Evolutionary conservation across 2,888 invertebrate genomes (phyloP), one percentile per base, ranked within the genome.

Genomic region (Pachliopta kotzebuea): DNA sequence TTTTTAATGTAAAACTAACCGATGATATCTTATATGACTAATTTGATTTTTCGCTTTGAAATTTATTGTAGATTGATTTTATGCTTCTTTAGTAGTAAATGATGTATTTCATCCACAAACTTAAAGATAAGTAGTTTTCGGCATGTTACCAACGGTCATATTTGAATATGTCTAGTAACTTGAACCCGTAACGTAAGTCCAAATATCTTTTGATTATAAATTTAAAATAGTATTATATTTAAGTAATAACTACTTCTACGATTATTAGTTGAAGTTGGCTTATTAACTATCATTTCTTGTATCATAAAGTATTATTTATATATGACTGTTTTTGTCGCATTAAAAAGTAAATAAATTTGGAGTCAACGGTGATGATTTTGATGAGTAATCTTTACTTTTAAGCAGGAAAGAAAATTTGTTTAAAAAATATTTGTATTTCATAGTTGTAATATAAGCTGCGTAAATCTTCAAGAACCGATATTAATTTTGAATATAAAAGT

Each of bases 61-160:
- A 37, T 9, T 37, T 37, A 37, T 20, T 49, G 49, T 49, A 49
- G 4, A 49, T 1, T 20, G 14, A n/a, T n/a, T 80, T 83, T 78
- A 77, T 83, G 81, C 81, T 85, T 82, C 81, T 86, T 88, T 84
- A 87, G 86, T 86, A 84, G 84, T 85, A 88, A 90, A 90, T 89
- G 88, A 88, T 89, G 83, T 80, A 85, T 78, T 81, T 84, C 89
- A 86, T 90, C 89, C 86, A 89, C 89, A 77, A 74, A 72, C 73
- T 78, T 76, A 79, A 79, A 80, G 78, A 82, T 80, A 84, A 86
- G 88, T 88, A 88, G 88, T 88, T 86, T 86, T 77, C 62, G 71
- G 79, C 81, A 83, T 79, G 83, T 84, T 88, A 87, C 26, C 26
- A 26, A 87, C 83, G 80, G 85, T 78, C 79, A 81, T 80, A 83